Conservation (phyloP, 2,113 vertebrate species). For the Lepisosteus osseus region DNA sequence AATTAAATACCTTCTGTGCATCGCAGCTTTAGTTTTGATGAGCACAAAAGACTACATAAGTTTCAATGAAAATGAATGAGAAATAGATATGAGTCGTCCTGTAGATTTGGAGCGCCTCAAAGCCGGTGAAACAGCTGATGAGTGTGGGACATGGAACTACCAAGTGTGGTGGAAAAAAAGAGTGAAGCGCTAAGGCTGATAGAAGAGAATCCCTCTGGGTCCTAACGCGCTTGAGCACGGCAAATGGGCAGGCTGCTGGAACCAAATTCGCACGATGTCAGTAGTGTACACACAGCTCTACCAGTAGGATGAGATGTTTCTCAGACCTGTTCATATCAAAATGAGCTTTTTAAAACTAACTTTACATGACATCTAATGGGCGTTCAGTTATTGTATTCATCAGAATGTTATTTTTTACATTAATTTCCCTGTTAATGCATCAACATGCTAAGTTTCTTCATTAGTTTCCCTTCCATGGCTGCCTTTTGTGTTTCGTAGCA, state of each 20-base stretch:
- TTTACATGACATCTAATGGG: too few species aligned
- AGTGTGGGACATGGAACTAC: slow-evolving; percentile 1
- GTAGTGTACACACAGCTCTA: too few species aligned
- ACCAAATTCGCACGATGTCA: background rate
- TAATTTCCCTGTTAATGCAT: too few species aligned
- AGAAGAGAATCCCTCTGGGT: slow-evolving; percentile 29
- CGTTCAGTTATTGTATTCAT: too few species aligned
- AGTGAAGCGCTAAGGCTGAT: slow-evolving; percentile 2
- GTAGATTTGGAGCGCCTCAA: slow-evolving; percentile 8
- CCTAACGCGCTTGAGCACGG: slow-evolving; percentile 27
- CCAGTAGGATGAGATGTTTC: too few species aligned
- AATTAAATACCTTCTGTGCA: slow-evolving; percentile 35
- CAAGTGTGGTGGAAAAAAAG: background rate
- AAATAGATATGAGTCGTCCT: slow-evolving; percentile 3
- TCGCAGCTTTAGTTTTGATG: slow-evolving; percentile 23
- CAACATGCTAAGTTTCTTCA: too few species aligned
- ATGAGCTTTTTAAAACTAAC: too few species aligned
- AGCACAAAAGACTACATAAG: slow-evolving; percentile 20
- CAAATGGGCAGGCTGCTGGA: background rate
- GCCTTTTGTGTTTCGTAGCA: too few species aligned
- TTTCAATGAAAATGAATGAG: background rate
- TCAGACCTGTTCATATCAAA: too few species aligned
- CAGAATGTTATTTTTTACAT: too few species aligned
- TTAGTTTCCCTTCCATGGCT: too few species aligned
- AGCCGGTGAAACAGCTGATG: slow-evolving; percentile 38